A percentile compares a stretch with the other conserved stretches of the same genome.
These are phyloP conservation scores for Silurus aristotelis DNA, from an alignment of 2,797 vertebrate genomes.

Conservation along the genomic window DNA sequence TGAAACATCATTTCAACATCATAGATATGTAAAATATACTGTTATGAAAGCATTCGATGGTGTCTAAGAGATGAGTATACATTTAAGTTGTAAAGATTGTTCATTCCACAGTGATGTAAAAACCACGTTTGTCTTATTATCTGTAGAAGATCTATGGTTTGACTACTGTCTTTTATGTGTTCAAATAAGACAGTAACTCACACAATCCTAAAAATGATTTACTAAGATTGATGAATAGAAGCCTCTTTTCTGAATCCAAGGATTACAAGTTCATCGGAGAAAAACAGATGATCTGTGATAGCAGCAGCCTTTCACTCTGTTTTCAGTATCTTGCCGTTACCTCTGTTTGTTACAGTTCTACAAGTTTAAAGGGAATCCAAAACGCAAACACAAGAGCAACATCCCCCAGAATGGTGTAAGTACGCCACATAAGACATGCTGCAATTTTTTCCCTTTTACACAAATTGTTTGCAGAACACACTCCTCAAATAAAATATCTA, in stretches of 20 bases:
- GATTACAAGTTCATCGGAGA: background rate
- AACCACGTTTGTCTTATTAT: conserved; percentile 44
- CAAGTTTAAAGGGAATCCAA: background rate
- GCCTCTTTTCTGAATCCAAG: background rate
- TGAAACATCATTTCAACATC: conserved; percentile 8
- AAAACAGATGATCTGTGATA: background rate
- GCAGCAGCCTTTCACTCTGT: conserved; percentile 1
- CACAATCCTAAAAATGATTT: conserved; percentile 23
- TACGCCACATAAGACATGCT: background rate
- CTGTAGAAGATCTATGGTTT: conserved; percentile 34
- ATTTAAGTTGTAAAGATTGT: conserved; percentile 27
- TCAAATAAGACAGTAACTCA: conserved; percentile 31
- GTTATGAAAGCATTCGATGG: conserved; percentile 17
- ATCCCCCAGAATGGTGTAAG: background rate
- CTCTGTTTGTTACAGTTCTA: background rate
- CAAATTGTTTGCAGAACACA: conserved; percentile 36
- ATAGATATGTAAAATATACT: background rate
- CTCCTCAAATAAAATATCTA: conserved; percentile 23
- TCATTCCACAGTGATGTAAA: conserved; percentile 47
- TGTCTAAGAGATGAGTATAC: conserved; percentile 30
- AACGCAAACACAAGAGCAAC: conserved; percentile 12
- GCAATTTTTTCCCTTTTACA: conserved; percentile 13
- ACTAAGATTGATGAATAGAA: conserved; percentile 8
- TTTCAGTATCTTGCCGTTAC: background rate
- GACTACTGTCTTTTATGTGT: conserved; percentile 43